Base-by-base conservation (phyloP, 2,113 vertebrate species). In the Notothenia coriiceps region DNA sequence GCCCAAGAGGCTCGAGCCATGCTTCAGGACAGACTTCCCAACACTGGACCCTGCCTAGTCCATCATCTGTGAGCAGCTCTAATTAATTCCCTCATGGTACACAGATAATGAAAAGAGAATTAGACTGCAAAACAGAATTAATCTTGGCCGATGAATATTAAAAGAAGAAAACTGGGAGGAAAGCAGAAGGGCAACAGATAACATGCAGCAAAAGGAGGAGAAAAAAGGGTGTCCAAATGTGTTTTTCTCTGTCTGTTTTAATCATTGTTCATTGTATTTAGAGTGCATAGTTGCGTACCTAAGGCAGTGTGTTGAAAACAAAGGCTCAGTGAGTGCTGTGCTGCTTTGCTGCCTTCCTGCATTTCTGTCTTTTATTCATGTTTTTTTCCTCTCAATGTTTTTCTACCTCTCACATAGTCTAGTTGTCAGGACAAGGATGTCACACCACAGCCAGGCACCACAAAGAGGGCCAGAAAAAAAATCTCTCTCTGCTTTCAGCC, bases 241-340 rank as follows among this genome's bases (percentile, higher is more conserved):
- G 55, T 86, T 85, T 75, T 62, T 17, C 43, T 64, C 40, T 69
- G 79, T 87, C 83, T 67, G 40, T 77, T 92, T 88, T 86, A 91
- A 91, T 93, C 73, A 87, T 76, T 86, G 74, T 61, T 70, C 44
- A 46, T 77, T 86, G 70, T 86, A 68, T 84, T 91, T 84, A 70
- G 64, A 51, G 75, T 83, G 75, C 77, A 81, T 33, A 59, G 75
- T 66, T 89, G 60, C 55, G 29, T 51, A 86, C 87, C 84, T 70
- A 57, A 80, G 77, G 80, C 68, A 33, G 55, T 50, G 85, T 72
- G 76, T 46, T 76, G 80, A 77, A 91, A 90, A 88, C 78, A 89
- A 89, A 85, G 79, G 47, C 79, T 70, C 47, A 47, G 55, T 15
- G 78, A 85, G 55, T 35, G 64, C 35, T 22, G 64, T 49, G 43